Evolutionary conservation across 1,140 invertebrate species (phyloP).

Genomic region (Bombus sibiricus): DNA sequence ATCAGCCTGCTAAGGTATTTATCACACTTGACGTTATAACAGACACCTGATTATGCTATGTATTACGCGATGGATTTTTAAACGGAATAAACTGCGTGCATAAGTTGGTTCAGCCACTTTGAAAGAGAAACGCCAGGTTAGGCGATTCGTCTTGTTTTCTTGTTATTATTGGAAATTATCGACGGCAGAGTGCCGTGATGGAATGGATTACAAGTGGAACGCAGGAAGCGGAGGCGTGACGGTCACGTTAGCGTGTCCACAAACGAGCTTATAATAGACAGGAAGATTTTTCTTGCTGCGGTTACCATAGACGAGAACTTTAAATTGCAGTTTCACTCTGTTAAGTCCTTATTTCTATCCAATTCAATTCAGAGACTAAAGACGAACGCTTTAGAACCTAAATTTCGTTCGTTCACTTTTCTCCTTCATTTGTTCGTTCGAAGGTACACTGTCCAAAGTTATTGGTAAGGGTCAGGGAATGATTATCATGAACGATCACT

Average conservation of each 20-base stretch:
- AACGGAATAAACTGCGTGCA: neutral
- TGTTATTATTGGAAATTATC: conserved; percentile 14
- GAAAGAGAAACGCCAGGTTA: neutral
- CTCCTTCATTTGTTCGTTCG: neutral
- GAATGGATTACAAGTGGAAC: conserved; percentile 57
- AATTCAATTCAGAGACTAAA: neutral
- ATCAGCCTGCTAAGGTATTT: neutral
- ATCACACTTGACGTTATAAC: too few species aligned
- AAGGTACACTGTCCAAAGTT: neutral
- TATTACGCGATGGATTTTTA: neutral
- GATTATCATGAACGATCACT: too few species aligned
- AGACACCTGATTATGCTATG: too few species aligned
- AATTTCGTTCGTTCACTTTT: neutral
- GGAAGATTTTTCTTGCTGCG: conserved; percentile 57
- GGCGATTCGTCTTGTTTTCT: neutral
- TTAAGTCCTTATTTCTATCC: neutral
- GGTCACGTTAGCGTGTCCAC: conserved; percentile 36
- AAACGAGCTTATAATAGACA: conserved; percentile 71
- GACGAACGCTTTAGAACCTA: neutral
- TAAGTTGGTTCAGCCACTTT: neutral
- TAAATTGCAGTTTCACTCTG: neutral
- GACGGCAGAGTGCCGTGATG: neutral
- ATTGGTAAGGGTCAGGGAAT: too few species aligned
- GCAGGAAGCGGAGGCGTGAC: conserved; percentile 61
- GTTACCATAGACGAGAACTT: neutral